phyloP scores from a whole-genome alignment of 1,140 invertebrate genomes.

The Andrena cerasifolii region DNA sequence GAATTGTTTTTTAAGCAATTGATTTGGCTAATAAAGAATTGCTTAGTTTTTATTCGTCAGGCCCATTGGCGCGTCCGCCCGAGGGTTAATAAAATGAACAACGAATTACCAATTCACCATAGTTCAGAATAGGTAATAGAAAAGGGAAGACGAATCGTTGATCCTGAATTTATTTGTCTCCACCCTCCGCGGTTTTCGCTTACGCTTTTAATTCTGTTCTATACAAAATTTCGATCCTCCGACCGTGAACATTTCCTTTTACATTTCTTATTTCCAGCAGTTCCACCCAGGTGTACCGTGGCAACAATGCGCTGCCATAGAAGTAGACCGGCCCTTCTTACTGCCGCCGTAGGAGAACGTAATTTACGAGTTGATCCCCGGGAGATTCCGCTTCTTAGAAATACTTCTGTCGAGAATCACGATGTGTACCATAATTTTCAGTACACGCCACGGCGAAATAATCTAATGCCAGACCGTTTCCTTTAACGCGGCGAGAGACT shows the following conservation, averaged over 20 bases:
- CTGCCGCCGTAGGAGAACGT: background rate
- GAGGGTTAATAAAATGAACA: no score
- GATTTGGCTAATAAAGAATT: no score
- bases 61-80: no score
- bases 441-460: background rate
- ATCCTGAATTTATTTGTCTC: no score
- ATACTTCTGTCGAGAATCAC: background rate
- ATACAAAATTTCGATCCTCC: background rate
- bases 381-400: background rate
- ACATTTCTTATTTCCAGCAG: background rate
- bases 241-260: background rate
- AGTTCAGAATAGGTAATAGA: no score
- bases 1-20: no score
- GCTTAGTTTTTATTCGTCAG: no score
- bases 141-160: no score
- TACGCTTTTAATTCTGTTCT: background rate
- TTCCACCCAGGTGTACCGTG: background rate
- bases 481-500: background rate
- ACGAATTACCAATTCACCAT: no score
- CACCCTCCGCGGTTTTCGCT: background rate
- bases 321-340: background rate
- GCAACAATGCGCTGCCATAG: background rate
- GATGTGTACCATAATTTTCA: background rate
- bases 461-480: background rate
- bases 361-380: slow-evolving; percentile 14